Conservation (phyloP, 2,113 vertebrate species). For the Chamaea fasciata region DNA sequence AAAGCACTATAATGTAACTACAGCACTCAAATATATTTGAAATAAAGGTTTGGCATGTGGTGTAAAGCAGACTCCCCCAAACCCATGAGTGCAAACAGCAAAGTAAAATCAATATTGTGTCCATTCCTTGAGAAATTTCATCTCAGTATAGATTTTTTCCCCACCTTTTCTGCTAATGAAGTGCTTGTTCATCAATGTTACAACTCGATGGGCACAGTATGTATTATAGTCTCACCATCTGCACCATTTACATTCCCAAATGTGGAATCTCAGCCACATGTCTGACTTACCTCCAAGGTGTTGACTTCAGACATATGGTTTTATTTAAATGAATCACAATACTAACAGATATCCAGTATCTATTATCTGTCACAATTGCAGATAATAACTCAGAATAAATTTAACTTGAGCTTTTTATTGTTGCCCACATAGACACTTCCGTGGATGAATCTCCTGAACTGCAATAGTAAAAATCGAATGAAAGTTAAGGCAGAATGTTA, state of each 20-base stretch:
- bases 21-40: not conserved
- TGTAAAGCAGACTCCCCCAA: not conserved
- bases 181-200: not conserved
- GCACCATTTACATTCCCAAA: constrained; percentile 45
- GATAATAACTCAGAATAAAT: constrained; percentile 35
- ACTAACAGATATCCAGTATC: constrained; percentile 21
- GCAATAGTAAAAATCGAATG: not conserved
- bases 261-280: constrained; percentile 33
- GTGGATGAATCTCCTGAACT: not conserved
- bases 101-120: not conserved
- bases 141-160: not conserved
- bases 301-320: constrained; percentile 40
- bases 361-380: constrained; percentile 12
- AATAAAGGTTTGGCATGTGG: not conserved
- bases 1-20: not conserved
- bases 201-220: not conserved
- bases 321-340: constrained; percentile 51
- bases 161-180: constrained; percentile 6
- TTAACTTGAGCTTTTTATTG: not conserved
- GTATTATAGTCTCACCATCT: constrained; percentile 30
- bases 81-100: not conserved
- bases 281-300: constrained; percentile 37
- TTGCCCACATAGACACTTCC: not conserved
- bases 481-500: not conserved
- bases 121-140: not conserved